A percentile compares a stretch with the other conserved stretches of the same genome.
phyloP scores from a whole-genome alignment of 2,888 invertebrate species.

The Limulus polyphemus region DNA sequence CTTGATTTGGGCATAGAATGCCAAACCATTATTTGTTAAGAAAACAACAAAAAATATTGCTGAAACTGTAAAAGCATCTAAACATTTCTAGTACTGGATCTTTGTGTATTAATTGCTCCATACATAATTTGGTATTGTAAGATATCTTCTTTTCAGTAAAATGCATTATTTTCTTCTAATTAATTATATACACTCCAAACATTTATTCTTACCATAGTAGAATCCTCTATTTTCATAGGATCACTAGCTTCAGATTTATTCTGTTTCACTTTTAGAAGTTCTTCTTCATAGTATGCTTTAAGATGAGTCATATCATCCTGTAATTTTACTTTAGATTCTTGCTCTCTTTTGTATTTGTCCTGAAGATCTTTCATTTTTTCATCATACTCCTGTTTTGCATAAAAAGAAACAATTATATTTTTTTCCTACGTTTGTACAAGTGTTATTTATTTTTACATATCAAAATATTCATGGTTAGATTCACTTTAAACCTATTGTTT shows the following conservation, averaged over 20 bases:
- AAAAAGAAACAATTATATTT: no score
- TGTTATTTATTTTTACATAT: neutral
- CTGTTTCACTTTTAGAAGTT: constrained; percentile 37
- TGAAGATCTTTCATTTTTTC: constrained; percentile 40
- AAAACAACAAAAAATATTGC: no score
- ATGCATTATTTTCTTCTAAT: no score
- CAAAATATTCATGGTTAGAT: neutral
- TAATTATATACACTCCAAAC: no score
- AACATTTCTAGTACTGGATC: no score
- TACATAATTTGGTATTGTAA: no score
- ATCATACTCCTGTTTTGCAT: constrained; percentile 42
- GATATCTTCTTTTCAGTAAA: no score
- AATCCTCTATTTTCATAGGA: neutral
- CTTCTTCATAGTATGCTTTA: constrained; percentile 44
- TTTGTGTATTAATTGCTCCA: no score
- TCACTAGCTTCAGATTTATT: neutral
- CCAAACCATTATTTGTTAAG: no score
- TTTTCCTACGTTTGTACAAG: neutral
- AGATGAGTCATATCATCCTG: constrained; percentile 48
- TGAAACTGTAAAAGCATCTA: no score
- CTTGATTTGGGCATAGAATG: no score
- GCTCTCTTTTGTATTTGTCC: constrained; percentile 38
- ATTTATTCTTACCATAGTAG: neutral
- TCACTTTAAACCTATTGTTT: neutral
- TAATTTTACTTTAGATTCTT: constrained; percentile 41